Percentiles rank a stretch among this genome's conserved stretches.
Conservation (phyloP, 2,888 invertebrate genomes). For the Morpho deidamia region DNA sequence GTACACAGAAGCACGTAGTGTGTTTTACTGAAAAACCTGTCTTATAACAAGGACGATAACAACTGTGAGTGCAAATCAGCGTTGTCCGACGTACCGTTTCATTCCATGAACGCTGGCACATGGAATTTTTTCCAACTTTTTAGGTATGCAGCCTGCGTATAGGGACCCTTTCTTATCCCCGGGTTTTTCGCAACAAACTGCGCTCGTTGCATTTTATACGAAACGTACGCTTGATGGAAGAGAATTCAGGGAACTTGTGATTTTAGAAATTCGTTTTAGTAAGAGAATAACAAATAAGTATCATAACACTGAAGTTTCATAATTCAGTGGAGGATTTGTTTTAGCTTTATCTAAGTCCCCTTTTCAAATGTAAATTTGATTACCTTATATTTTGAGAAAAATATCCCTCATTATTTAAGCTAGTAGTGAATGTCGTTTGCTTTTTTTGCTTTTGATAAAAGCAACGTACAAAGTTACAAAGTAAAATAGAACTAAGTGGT, state of each 20-base stretch:
- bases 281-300: slow-evolving; percentile 8
- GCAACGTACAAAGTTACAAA: too few relatives aligned
- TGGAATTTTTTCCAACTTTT: slow-evolving; percentile 55
- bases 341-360: not conserved
- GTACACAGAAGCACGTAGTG: slow-evolving; percentile 10
- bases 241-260: slow-evolving; percentile 9
- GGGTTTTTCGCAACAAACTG: slow-evolving; percentile 46
- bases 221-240: slow-evolving; percentile 22
- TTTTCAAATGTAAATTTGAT: slow-evolving; percentile 5
- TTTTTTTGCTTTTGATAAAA: too few relatives aligned
- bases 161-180: slow-evolving; percentile 40
- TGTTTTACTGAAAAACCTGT: slow-evolving; percentile 7
- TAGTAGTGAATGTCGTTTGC: too few relatives aligned
- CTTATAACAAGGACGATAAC: slow-evolving; percentile 9
- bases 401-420: too few relatives aligned
- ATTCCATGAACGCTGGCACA: slow-evolving; percentile 29
- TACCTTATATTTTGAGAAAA: not conserved
- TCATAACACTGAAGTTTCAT: not conserved
- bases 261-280: slow-evolving; percentile 6
- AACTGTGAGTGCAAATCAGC: slow-evolving; percentile 20
- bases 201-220: slow-evolving; percentile 56
- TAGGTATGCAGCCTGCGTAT: slow-evolving; percentile 56
- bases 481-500: too few relatives aligned
- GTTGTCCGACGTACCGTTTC: slow-evolving; percentile 32
- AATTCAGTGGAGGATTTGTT: not conserved